Evolutionary conservation across 2,797 vertebrate genomes (phyloP), one percentile per base, ranked within the genome.

Genomic region (Danio albolineatus): DNA sequence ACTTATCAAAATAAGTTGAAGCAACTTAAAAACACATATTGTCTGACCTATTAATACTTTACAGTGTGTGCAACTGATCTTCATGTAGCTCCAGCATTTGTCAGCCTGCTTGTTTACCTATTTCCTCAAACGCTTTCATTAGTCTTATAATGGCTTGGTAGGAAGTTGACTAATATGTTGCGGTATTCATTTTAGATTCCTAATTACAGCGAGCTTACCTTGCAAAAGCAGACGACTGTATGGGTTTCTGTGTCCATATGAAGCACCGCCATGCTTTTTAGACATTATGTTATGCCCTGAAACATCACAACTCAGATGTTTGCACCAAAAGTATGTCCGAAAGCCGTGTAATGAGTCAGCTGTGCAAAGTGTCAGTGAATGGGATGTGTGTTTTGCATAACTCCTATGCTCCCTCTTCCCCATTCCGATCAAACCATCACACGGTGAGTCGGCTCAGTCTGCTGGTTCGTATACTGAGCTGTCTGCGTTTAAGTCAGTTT

Each of bases 341-440:
- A 51, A 39, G 73, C 60, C 41, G 49, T 53, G 46, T 41, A 76
- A 53, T 54, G 73, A 53, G 13, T 78, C 66, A 71, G 76, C 65
- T 43, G 56, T 49, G 28, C 53, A 59, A 46, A 49, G 65, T 69
- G 65, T 43, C 44, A 7, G 44, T 21, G 76, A n/a, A 69, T 70
- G 21, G 28, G 73, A 57, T 38, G 51, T 5, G 41, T 66, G 71
- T 65, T 73, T 80, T 80, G 70, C 78, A 80, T 80, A 80, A 74
- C 78, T 66, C 43, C 59, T 49, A 7, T 59, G 28, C n/a, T 80
- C 70, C 7, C 51, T 65, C 78, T 80, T 73, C 78, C 69, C 78
- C 19, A 46, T 73, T 73, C 61, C 53, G 61, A 65, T 66, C 61
- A 65, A 73, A 74, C 48, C 14, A 57, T 66, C 61, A 46, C 49